Percentiles rank a stretch among this genome's conserved stretches.
These are phyloP conservation scores for Drosophila lacertosa DNA, from an alignment of 1,140 invertebrate species.

Conservation along the genomic window DNA sequence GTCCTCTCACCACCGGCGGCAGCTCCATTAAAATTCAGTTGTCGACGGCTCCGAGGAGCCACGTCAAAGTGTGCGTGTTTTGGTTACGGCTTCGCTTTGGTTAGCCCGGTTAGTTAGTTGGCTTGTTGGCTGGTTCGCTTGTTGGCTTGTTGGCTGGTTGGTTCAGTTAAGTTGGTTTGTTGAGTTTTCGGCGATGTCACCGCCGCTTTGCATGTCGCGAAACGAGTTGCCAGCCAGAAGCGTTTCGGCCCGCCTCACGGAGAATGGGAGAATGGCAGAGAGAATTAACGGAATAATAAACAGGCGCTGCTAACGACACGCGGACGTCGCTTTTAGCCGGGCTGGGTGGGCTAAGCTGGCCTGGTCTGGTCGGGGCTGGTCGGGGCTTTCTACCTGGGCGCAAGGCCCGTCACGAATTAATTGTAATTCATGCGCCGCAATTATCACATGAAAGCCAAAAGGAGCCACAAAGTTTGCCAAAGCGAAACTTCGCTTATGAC, in stretches of 20 bases:
- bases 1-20: neutral
- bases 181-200: conserved; percentile 70
- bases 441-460: conserved; percentile 71
- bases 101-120: conserved; percentile 17
- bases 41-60: conserved; percentile 29
- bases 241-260: neutral
- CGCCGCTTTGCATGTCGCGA: conserved; percentile 73
- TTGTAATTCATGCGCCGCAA: conserved; percentile 81
- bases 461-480: conserved; percentile 26
- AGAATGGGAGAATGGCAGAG: conserved; percentile 22
- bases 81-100: conserved; percentile 26
- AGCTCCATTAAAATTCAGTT: conserved; percentile 37
- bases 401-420: conserved; percentile 71
- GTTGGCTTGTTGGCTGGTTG: neutral
- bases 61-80: conserved; percentile 41
- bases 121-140: neutral
- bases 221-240: conserved; percentile 47
- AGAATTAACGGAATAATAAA: conserved; percentile 82
- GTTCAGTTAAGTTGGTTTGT: conserved; percentile 29
- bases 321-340: conserved; percentile 34
- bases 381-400: conserved; percentile 32
- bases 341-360: conserved; percentile 8
- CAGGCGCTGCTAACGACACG: conserved; percentile 81
- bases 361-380: no score
- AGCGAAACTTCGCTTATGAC: conserved; percentile 32